Evolutionary conservation across 2,797 vertebrate genomes (phyloP).

Genomic region (Columba guinea): DNA sequence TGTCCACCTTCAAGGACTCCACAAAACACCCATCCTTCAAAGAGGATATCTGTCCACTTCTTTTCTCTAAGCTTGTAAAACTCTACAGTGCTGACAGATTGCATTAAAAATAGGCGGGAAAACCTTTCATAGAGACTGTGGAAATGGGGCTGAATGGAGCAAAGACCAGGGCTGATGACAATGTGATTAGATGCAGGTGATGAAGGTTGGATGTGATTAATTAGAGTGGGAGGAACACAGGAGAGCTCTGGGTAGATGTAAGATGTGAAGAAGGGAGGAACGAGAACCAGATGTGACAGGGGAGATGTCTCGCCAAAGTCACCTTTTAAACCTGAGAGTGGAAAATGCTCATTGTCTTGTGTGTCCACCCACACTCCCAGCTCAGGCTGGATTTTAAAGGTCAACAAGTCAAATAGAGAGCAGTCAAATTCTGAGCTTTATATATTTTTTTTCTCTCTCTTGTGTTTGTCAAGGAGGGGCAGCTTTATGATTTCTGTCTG

Average conservation of each 20-base stretch:
- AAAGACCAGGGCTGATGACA: not conserved
- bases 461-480: accelerated
- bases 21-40: not conserved
- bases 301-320: not conserved
- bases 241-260: not conserved
- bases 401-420: not conserved
- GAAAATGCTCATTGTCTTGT: not conserved
- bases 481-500: not conserved
- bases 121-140: not conserved
- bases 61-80: not conserved
- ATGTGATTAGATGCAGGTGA: not conserved
- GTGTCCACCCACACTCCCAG: not conserved
- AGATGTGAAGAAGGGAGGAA: not conserved
- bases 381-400: not conserved
- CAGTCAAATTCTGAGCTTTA: not conserved
- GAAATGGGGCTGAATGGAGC: not conserved
- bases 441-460: not conserved
- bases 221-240: not conserved
- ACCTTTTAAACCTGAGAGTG: not conserved
- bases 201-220: not conserved
- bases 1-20: not conserved
- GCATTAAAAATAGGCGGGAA: not conserved
- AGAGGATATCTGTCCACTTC: not conserved
- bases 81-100: not conserved
- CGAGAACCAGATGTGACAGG: not conserved